Conservation (phyloP, 2,113 vertebrate genomes). For the Procavia capensis region DNA sequence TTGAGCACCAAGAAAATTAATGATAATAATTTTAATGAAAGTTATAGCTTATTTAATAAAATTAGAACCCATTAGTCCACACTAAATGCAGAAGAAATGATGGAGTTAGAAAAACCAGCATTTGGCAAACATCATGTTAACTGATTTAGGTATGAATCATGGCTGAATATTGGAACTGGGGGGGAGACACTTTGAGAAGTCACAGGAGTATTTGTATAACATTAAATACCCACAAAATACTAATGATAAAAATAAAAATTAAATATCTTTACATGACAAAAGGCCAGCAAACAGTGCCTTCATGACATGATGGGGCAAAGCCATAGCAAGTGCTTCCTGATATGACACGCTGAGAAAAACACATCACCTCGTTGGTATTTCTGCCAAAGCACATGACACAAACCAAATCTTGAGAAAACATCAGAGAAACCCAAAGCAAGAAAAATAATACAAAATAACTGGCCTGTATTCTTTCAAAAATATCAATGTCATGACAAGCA, state of each 20-base stretch:
- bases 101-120: slow-evolving; percentile 14
- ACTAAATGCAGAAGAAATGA: background rate
- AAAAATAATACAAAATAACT: background rate
- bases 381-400: background rate
- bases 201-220: background rate
- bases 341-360: background rate
- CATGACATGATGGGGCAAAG: background rate
- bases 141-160: background rate
- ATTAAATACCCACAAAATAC: background rate
- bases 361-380: background rate
- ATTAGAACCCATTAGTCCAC: slow-evolving; percentile 10
- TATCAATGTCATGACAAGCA: background rate
- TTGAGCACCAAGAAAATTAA: background rate
- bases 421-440: background rate
- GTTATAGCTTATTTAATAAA: background rate
- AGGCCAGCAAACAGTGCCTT: background rate
- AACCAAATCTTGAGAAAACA: background rate
- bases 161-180: background rate
- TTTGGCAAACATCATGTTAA: background rate
- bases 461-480: background rate
- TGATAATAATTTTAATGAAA: background rate
- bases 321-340: background rate
- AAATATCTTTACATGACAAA: background rate
- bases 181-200: background rate
- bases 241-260: slow-evolving; percentile 22